Percentiles rank a stretch among this genome's conserved stretches.
These are phyloP conservation scores for Echiichthys vipera DNA, from an alignment of 2,797 vertebrate genomes.

Conservation along the genomic window DNA sequence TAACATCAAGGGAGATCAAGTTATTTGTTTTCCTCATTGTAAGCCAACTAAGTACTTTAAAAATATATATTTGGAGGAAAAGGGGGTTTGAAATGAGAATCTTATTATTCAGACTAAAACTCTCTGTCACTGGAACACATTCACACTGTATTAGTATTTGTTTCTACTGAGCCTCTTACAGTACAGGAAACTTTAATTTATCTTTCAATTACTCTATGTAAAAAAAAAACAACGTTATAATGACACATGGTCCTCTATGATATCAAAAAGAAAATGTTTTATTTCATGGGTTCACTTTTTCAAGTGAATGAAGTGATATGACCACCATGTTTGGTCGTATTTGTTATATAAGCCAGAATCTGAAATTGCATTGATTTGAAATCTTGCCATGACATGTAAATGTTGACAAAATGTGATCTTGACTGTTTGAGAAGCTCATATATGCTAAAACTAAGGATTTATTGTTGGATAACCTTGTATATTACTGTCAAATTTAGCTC, in stretches of 20 bases:
- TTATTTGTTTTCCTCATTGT: neutral
- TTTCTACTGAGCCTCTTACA: conserved; percentile 24
- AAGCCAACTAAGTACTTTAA: neutral
- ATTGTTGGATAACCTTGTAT: conserved; percentile 83
- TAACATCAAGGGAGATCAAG: neutral
- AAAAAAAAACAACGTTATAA: conserved; percentile 18
- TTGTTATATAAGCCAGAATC: conserved; percentile 45
- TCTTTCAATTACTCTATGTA: conserved; percentile 46
- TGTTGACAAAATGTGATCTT: conserved; percentile 73
- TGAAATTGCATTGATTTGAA: conserved; percentile 61
- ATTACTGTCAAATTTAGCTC: conserved; percentile 88
- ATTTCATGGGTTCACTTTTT: conserved; percentile 42
- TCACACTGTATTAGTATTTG: conserved; percentile 17
- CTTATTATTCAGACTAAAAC: conserved; percentile 22
- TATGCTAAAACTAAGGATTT: conserved; percentile 73
- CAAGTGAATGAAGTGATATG: conserved; percentile 27
- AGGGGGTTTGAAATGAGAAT: conserved; percentile 20
- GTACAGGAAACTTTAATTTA: conserved; percentile 25
- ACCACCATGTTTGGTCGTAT: conserved; percentile 30
- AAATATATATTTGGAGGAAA: neutral
- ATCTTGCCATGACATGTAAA: conserved; percentile 73
- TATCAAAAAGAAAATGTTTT: conserved; percentile 30
- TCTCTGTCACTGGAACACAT: conserved; percentile 30
- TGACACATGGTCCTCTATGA: neutral
- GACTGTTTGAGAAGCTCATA: conserved; percentile 78